Conservation (phyloP, 1,140 invertebrate species). For the Neodiprion pinetum region DNA sequence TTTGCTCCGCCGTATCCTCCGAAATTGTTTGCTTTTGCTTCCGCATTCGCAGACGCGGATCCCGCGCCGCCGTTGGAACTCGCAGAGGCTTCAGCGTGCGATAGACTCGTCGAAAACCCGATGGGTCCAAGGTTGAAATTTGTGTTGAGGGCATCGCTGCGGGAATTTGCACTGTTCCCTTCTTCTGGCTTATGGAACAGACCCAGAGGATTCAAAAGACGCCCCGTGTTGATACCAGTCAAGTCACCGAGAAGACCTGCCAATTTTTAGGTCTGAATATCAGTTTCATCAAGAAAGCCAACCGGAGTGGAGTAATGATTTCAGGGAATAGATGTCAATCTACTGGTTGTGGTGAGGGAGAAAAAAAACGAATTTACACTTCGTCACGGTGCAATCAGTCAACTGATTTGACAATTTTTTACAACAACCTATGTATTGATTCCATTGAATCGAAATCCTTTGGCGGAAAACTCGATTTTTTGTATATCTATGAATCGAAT, state of each 20-base stretch:
- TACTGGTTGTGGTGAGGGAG: no score
- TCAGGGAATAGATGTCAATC: no score
- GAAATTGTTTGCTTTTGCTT: no score
- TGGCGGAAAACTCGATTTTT: no score
- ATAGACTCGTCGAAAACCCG: slow-evolving; percentile 31
- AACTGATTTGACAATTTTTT: no score
- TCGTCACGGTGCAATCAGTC: no score
- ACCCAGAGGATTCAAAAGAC: slow-evolving; percentile 41
- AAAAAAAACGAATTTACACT: no score
- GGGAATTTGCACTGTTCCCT: slow-evolving; percentile 8
- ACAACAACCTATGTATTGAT: no score
- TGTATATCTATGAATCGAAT: no score
- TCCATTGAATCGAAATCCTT: no score
- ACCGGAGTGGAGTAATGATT: no score
- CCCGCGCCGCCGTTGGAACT: slow-evolving; percentile 23
- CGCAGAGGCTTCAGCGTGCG: slow-evolving; percentile 6
- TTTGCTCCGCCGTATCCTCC: slow-evolving; percentile 16
- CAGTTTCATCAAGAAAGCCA: not conserved
- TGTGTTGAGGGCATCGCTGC: slow-evolving; percentile 27
- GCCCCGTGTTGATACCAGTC: not conserved
- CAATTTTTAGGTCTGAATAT: not conserved
- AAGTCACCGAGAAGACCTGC: not conserved
- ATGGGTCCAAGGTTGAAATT: slow-evolving; percentile 42
- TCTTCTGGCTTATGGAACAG: slow-evolving; percentile 31
- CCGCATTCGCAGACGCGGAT: no score